Evolutionary conservation across 2,797 vertebrate species (phyloP).

Genomic region (Sebastes melanostomus): DNA sequence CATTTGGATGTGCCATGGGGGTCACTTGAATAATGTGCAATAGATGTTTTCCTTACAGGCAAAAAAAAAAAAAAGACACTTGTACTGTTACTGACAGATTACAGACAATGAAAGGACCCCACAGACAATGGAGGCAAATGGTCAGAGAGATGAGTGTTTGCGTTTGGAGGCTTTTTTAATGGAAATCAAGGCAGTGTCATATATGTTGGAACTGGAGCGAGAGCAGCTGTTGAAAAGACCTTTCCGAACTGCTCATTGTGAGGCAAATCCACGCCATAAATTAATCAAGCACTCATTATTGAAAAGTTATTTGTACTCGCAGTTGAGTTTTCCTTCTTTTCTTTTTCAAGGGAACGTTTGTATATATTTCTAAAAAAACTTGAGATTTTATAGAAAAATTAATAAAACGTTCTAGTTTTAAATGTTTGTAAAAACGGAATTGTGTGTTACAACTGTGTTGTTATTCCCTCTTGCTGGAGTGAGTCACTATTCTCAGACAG

Average conservation of each 20-base stretch:
- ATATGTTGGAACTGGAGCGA: slow-evolving; percentile 87
- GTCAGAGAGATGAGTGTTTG: slow-evolving; percentile 84
- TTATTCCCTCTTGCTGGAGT: slow-evolving; percentile 14
- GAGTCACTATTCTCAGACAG: not conserved
- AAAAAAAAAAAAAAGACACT: slow-evolving; percentile 84
- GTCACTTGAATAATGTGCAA: slow-evolving; percentile 91
- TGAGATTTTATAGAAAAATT: slow-evolving; percentile 94
- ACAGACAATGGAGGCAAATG: slow-evolving; percentile 86
- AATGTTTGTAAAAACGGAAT: slow-evolving; percentile 59
- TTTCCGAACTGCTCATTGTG: slow-evolving; percentile 88
- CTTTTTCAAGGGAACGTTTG: slow-evolving; percentile 76
- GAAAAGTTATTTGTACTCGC: slow-evolving; percentile 83
- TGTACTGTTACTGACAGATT: slow-evolving; percentile 84
- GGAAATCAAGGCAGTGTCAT: slow-evolving; percentile 89
- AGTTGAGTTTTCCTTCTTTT: slow-evolving; percentile 69
- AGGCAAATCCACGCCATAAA: slow-evolving; percentile 88
- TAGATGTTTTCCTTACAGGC: slow-evolving; percentile 86
- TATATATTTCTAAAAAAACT: slow-evolving; percentile 89
- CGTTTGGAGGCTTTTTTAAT: slow-evolving; percentile 91
- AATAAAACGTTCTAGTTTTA: slow-evolving; percentile 94
- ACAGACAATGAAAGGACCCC: slow-evolving; percentile 87
- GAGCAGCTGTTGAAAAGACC: slow-evolving; percentile 83
- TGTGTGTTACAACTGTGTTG: slow-evolving; percentile 28
- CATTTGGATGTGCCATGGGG: slow-evolving; percentile 70
- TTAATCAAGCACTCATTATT: slow-evolving; percentile 88